Conservation (phyloP, 1,140 invertebrate species). For the Eubasilissa regina region DNA sequence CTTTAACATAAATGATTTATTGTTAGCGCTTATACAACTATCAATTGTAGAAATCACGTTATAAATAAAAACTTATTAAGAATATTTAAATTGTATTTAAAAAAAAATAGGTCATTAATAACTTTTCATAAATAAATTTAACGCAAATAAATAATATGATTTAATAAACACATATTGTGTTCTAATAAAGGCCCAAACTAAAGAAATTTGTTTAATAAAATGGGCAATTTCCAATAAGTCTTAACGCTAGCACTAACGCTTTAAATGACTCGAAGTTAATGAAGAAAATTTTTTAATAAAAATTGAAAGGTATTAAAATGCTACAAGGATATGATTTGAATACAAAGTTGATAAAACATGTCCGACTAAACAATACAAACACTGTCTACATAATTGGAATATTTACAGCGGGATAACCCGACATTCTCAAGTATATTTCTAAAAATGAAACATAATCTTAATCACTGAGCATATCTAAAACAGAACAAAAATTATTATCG, state of each 20-base stretch:
- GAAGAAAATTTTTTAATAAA: no score
- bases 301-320: no score
- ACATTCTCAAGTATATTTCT: constrained; percentile 8
- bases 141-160: constrained; percentile 33
- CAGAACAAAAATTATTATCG: background rate
- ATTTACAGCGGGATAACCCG: constrained; percentile 24
- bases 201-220: no score
- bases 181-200: background rate
- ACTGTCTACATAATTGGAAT: constrained; percentile 22
- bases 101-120: constrained; percentile 23
- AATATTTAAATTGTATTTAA: constrained; percentile 11
- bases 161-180: background rate
- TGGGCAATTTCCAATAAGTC: no score
- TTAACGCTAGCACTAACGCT: no score
- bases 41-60: constrained; percentile 31
- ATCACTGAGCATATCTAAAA: constrained; percentile 39
- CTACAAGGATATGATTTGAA: no score
- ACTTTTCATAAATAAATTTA: constrained; percentile 20
- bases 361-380: constrained; percentile 2
- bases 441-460: constrained; percentile 32
- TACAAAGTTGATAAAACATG: background rate
- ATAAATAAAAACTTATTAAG: constrained; percentile 37
- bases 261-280: no score
- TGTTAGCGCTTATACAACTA: constrained; percentile 28
- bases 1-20: constrained; percentile 6